Base-by-base conservation (phyloP, 1,140 invertebrate genomes). In the Popillia japonica region DNA sequence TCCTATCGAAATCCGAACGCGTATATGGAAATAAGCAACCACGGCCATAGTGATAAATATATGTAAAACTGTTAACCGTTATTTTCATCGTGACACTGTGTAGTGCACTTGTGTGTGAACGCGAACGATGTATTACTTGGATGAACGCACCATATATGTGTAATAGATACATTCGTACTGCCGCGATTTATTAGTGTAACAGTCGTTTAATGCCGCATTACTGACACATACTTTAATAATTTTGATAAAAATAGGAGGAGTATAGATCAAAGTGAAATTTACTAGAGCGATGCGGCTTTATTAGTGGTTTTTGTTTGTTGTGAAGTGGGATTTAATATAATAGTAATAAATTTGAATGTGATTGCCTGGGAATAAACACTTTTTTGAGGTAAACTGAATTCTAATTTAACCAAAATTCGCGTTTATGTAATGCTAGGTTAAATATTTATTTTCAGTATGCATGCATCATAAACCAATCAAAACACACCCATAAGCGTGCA, bases 11-110 rank as follows among this genome's bases (percentile, higher is more conserved):
- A 17, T 17, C 14, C 6, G n/a, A n/a, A 0, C 6, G 48, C 48
- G 11, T 34, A 55, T 17, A 17, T 55, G 14, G 14, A 17, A 55
- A 17, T 55, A 55, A 55, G n/a, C 48, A 55, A 20, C 48, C 14
- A 55, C 17, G 48, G 48, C 48, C 14, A 55, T 55, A 55, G 14
- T 55, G 14, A 55, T 55, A 55, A 55, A 55, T 55, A 55, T 55
- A 55, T 55, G n/a, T n/a, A 17, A 55, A 55, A 55, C 48, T n/a
- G 48, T 55, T 55, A 55, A 55, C 48, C 48, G 48, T 55, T 55
- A 55, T 55, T 55, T 55, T 17, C 48, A 55, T 55, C 48, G 48
- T 17, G n/a, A 55, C 48, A 55, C 17, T 55, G 48, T 17, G 27
- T 34, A 34, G 27, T 34, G 27, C 4, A 34, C 27, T 34, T 17